Conservation (phyloP, 2,888 invertebrate species). For the Trichogramma evanescens region DNA sequence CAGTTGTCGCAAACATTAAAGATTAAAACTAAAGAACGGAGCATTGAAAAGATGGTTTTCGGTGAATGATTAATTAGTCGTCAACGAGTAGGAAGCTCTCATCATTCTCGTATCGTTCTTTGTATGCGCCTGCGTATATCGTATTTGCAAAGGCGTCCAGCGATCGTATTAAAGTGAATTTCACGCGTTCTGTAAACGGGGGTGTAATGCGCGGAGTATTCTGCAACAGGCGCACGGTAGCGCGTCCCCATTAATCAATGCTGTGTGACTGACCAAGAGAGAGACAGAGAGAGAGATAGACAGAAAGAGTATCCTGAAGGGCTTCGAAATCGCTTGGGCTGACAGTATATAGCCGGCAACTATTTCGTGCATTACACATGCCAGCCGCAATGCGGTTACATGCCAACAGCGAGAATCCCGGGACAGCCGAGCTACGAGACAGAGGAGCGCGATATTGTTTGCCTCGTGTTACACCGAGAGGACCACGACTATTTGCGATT, state of each 20-base stretch:
- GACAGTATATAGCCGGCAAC: conserved; percentile 3
- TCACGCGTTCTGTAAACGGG: conserved; percentile 41
- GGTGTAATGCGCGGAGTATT: conserved; percentile 9
- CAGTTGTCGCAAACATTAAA: conserved; percentile 20
- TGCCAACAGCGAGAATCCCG: too few species aligned
- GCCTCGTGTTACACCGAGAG: conserved; percentile 10
- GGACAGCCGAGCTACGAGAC: not conserved
- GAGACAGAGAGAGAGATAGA: not conserved
- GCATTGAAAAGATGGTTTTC: not conserved
- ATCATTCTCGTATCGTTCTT: not conserved
- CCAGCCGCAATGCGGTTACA: conserved; percentile 7
- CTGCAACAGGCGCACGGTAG: conserved; percentile 45
- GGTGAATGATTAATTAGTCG: conserved; percentile 47
- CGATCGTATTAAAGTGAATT: conserved; percentile 39
- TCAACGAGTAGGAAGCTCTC: conserved; percentile 31
- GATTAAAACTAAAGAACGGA: conserved; percentile 30
- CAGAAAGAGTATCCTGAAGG: not conserved
- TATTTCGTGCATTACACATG: not conserved
- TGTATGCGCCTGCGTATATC: conserved; percentile 6
- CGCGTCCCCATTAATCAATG: conserved; percentile 41
- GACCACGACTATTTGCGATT: conserved; percentile 20
- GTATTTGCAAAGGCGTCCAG: conserved; percentile 4
- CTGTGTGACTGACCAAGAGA: conserved; percentile 29
- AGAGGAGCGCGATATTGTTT: conserved; percentile 20
- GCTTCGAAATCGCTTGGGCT: not conserved